These are phyloP conservation scores for Brevimyrus niger DNA, from an alignment of 2,113 vertebrate species.

Conservation along the genomic window DNA sequence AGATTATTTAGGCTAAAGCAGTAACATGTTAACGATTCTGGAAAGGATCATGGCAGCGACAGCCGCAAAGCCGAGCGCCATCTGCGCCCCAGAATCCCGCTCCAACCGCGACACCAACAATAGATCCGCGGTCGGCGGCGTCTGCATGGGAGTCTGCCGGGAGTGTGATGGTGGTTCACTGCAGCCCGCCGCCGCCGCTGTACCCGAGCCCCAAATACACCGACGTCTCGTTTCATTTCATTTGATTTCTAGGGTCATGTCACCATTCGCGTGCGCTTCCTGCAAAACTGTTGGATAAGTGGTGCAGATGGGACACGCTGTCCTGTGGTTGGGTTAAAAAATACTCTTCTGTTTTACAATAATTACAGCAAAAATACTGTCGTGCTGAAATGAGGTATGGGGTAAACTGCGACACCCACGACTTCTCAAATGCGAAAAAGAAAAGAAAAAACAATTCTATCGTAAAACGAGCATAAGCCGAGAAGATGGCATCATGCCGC, in stretches of 20 bases:
- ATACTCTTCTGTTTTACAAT: not conserved
- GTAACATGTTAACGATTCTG: slow-evolving; percentile 2
- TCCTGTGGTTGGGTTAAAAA: not conserved
- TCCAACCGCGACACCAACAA: slow-evolving; percentile 2
- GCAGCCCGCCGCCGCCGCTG: not conserved
- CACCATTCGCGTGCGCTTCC: not conserved
- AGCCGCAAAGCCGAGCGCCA: not conserved
- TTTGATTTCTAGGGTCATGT: not conserved
- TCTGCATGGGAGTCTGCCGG: slow-evolving; percentile 3
- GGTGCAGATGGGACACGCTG: not conserved
- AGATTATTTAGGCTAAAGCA: not conserved
- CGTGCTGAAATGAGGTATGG: not conserved
- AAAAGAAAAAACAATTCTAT: not conserved
- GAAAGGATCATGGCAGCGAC: not conserved
- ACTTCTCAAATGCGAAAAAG: not conserved
- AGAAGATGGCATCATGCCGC: not conserved
- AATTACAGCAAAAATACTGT: not conserved
- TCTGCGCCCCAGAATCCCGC: slow-evolving; percentile 15
- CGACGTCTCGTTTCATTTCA: not conserved
- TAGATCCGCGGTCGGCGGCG: not conserved
- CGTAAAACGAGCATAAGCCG: not conserved
- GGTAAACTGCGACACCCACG: not conserved
- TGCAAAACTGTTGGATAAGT: not conserved
- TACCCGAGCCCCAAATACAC: not conserved
- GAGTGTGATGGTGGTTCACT: not conserved